Evolutionary conservation across 2,888 invertebrate genomes (phyloP).

Genomic region (Heliconius ethilla): DNA sequence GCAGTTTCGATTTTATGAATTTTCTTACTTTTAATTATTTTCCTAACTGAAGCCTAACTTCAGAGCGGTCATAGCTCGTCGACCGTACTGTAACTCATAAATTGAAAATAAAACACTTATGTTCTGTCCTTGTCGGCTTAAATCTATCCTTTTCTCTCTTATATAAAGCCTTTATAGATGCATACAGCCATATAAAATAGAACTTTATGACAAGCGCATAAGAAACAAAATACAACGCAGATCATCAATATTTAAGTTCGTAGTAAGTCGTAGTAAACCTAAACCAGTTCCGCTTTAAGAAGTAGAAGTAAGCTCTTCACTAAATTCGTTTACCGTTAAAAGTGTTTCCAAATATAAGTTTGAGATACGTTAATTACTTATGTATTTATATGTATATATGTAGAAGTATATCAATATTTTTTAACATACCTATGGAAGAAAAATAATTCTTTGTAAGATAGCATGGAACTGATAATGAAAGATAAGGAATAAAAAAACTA

Average conservation of each 20-base stretch:
- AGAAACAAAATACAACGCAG: constrained; percentile 18
- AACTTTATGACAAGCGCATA: background rate
- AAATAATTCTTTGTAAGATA: background rate
- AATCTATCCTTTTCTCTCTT: constrained; percentile 28
- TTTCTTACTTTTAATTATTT: too few species aligned
- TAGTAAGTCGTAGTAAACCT: constrained; percentile 77
- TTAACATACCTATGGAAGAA: background rate
- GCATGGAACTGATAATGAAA: too few species aligned
- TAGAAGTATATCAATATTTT: background rate
- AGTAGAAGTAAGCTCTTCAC: constrained; percentile 63
- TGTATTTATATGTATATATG: background rate
- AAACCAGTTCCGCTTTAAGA: constrained; percentile 72
- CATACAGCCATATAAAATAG: background rate
- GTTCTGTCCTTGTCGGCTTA: constrained; percentile 28
- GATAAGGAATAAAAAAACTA: background rate
- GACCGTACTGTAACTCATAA: constrained; percentile 26
- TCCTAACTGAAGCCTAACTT: too few species aligned
- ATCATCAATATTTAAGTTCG: constrained; percentile 37
- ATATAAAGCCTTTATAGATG: constrained; percentile 8
- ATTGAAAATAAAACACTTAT: constrained; percentile 33
- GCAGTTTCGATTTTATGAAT: too few species aligned
- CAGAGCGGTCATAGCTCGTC: too few species aligned
- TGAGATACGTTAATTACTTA: constrained; percentile 28
- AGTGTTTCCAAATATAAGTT: constrained; percentile 59
- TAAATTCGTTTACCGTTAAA: constrained; percentile 72